Evolutionary conservation across 2,113 vertebrate genomes (phyloP), one percentile per base, ranked within the genome.

Genomic region (Seriola rivoliana): DNA sequence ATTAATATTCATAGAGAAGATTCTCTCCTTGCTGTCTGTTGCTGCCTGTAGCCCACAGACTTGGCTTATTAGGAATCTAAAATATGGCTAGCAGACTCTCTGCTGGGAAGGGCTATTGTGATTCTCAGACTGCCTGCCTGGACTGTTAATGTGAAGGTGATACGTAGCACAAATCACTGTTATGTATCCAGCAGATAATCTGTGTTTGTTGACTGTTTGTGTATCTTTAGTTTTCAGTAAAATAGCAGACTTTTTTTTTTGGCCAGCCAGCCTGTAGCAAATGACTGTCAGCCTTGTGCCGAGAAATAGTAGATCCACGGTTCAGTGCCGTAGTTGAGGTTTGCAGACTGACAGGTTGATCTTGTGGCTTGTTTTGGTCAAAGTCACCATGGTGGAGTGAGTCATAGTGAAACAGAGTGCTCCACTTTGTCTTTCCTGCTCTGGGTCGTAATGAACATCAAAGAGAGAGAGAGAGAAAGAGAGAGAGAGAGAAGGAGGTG

Each of bases 1-100:
- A 95, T 95, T 95, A 95, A 96, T 95, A 96, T 96, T 96, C 95
- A 96, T 95, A 88, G 85, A 91, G 82, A 86, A 82, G 86, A 91
- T 91, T 91, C 90, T 92, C 89, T 87, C 84, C 82, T 82, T 34
- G 78, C 91, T 92, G 90, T 93, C 90, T 93, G 80, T 85, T 88
- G 89, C 90, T 64, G 89, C 88, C 85, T 91, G 90, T 84, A 84
- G 90, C 91, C 48, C 86, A 71, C 75, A 77, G 83, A 90, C 88
- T 86, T 60, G 75, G 85, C 80, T 92, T 85, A 82, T 90, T 85
- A 78, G 67, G 73, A 88, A 82, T 88, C 68, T 78, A 74, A 87
- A 90, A 91, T 87, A 84, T 85, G 79, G 81, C 87, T 11, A 42
- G 80, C 80, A 78, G 80, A 73, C 78, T 90, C 75, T 80, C 68